Conservation (phyloP, 2,113 vertebrate genomes). For the Acanthochromis polyacanthus region DNA sequence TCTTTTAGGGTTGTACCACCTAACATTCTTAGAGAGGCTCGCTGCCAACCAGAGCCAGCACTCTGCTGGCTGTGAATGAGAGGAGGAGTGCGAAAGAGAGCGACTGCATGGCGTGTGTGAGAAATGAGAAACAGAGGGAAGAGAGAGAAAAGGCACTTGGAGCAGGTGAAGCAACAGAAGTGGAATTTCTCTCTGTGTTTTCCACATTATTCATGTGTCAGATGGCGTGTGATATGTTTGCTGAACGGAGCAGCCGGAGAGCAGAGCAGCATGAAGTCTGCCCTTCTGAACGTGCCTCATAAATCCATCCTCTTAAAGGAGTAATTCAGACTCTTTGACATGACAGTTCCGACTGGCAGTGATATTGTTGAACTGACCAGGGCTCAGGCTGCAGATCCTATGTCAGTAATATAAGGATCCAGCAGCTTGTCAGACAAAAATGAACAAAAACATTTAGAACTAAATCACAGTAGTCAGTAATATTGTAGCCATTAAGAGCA, state of each 20-base stretch:
- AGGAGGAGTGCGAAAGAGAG: conserved; percentile 25
- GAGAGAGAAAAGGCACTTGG: conserved; percentile 36
- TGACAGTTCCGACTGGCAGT: conserved; percentile 4
- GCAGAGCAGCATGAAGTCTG: conserved; percentile 21
- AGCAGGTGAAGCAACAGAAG: conserved; percentile 44
- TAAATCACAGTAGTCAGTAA: not conserved
- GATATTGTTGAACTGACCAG: not conserved
- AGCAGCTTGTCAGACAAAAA: conserved; percentile 5
- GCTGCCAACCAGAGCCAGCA: conserved; percentile 42
- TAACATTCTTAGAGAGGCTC: conserved; percentile 54
- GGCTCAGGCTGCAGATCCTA: not conserved
- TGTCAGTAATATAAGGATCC: not conserved
- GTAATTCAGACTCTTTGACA: conserved; percentile 13
- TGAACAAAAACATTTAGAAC: not conserved
- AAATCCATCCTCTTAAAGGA: conserved; percentile 47
- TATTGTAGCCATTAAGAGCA: not conserved
- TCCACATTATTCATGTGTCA: conserved; percentile 46
- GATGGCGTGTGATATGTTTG: conserved; percentile 16
- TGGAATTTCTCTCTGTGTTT: conserved; percentile 44
- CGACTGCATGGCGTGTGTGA: conserved; percentile 25
- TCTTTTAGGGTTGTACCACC: conserved; percentile 53
- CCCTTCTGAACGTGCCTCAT: conserved; percentile 23
- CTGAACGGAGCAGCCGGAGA: conserved; percentile 22
- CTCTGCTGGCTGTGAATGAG: conserved; percentile 26
- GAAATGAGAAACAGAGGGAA: conserved; percentile 41